phyloP scores from a whole-genome alignment of 2,888 invertebrate species.

The Lithophane socia region DNA sequence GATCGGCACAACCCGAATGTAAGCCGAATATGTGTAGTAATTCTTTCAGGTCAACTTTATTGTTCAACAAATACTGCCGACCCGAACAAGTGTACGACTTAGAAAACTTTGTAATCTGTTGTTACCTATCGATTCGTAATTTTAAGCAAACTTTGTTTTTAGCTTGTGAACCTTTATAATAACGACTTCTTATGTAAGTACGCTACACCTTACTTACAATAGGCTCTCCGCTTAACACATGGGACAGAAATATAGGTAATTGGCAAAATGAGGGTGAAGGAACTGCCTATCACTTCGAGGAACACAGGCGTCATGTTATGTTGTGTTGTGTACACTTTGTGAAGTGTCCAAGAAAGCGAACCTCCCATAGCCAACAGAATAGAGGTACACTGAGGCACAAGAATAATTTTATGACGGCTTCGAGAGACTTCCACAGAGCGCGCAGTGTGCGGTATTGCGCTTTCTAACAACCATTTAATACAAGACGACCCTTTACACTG shows the following conservation, averaged over 20 bases:
- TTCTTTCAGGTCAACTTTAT: not conserved
- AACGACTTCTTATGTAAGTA: not conserved
- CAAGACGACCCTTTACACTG: conserved; percentile 55
- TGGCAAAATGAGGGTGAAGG: not conserved
- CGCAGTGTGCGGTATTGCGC: conserved; percentile 38
- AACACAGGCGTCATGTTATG: too few species aligned
- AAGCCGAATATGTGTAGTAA: not conserved
- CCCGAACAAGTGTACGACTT: not conserved
- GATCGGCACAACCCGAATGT: not conserved
- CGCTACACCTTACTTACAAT: not conserved
- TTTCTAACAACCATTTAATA: conserved; percentile 64
- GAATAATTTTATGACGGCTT: not conserved
- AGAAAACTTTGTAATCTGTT: not conserved
- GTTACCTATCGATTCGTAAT: not conserved
- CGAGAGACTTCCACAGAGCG: not conserved
- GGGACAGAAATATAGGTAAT: not conserved
- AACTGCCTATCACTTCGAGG: too few species aligned
- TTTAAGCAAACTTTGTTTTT: not conserved
- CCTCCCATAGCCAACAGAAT: not conserved
- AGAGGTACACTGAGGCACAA: not conserved
- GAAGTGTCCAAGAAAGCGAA: not conserved
- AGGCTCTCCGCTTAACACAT: too few species aligned
- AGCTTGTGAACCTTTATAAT: not conserved
- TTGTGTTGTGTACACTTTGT: not conserved
- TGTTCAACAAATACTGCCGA: not conserved